Conservation (phyloP, 1,140 invertebrate species). For the Hesperophylax magnus region DNA sequence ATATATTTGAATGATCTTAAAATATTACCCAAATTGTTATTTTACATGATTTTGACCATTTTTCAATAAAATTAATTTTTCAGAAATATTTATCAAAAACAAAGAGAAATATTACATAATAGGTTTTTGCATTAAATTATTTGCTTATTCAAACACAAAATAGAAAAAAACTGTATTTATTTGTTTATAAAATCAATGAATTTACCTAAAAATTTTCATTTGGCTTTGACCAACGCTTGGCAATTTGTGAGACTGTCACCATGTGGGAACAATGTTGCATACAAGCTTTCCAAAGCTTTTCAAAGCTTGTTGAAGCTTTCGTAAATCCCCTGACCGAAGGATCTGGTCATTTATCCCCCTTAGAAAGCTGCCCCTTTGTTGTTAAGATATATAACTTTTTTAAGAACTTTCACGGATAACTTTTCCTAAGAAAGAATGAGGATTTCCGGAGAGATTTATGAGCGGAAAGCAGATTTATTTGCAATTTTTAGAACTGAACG, state of each 20-base stretch:
- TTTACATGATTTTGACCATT: no score
- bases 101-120: no score
- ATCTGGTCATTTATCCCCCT: slow-evolving; percentile 19
- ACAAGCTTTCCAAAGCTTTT: slow-evolving; percentile 2
- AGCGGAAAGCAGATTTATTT: not conserved
- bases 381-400: slow-evolving; percentile 13
- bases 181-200: no score
- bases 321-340: slow-evolving; percentile 1
- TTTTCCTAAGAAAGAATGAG: not conserved
- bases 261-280: not conserved
- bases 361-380: slow-evolving; percentile 10
- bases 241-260: slow-evolving; percentile 10
- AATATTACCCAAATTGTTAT: no score
- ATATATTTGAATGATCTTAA: no score
- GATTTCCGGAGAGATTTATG: not conserved
- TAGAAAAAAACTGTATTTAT: no score
- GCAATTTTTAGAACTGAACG: no score
- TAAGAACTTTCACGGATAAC: not conserved
- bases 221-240: not conserved
- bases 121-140: no score
- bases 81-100: no score
- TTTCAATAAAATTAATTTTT: no score
- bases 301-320: not conserved
- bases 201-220: no score
- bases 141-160: no score